Evolutionary conservation across 2,797 vertebrate genomes (phyloP).

Genomic region (Thaleichthys pacificus): DNA sequence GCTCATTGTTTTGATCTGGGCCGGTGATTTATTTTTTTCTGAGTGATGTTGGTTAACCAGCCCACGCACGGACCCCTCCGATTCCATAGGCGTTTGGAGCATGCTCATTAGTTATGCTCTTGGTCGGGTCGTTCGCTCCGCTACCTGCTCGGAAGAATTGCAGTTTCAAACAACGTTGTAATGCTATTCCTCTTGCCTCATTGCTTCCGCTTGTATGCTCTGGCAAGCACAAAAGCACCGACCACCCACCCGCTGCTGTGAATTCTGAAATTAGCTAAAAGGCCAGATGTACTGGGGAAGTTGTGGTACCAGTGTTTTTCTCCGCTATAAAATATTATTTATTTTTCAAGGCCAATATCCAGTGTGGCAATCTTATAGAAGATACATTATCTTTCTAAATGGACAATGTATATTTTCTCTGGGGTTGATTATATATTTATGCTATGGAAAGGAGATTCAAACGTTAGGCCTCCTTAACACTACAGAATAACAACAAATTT

Average conservation of each 20-base stretch:
- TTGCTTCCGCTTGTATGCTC: slow-evolving; percentile 60
- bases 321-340: background rate
- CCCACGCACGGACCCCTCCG: slow-evolving; percentile 10
- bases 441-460: too few relatives aligned
- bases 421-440: background rate
- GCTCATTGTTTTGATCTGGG: slow-evolving; percentile 29
- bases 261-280: slow-evolving; percentile 49
- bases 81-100: slow-evolving; percentile 49
- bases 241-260: slow-evolving; percentile 27
- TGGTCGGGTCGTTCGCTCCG: slow-evolving; percentile 30
- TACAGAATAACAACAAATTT: background rate
- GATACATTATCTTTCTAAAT: background rate
- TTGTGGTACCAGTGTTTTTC: slow-evolving; percentile 12
- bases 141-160: slow-evolving; percentile 46
- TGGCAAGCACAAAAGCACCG: slow-evolving; percentile 58
- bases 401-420: background rate
- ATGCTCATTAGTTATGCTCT: slow-evolving; percentile 51
- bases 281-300: slow-evolving; percentile 5
- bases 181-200: slow-evolving; percentile 66
- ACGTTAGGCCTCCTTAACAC: too few relatives aligned
- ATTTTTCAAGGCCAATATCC: slow-evolving; percentile 20
- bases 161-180: slow-evolving; percentile 58
- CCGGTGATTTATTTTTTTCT: slow-evolving; percentile 42
- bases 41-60: slow-evolving; percentile 37
- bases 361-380: slow-evolving; percentile 5